Conservation (phyloP, 1,140 invertebrate species). For the Musca vetustissima region DNA sequence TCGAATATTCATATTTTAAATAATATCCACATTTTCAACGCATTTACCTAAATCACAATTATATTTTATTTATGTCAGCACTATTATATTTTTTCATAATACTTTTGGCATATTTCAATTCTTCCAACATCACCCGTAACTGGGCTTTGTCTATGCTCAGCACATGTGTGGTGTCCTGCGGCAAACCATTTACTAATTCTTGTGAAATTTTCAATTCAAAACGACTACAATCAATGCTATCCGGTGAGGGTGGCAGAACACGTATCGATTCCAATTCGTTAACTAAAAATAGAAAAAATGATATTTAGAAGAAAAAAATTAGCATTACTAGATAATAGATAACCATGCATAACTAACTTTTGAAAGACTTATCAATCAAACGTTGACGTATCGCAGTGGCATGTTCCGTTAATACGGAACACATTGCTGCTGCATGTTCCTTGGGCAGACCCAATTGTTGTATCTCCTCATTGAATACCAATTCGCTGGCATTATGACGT, state of each 20-base stretch:
- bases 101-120: conserved; percentile 41
- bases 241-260: conserved; percentile 33
- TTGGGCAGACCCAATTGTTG: conserved; percentile 77
- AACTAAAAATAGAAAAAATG: conserved; percentile 35
- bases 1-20: too few relatives aligned
- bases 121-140: conserved; percentile 41
- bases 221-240: conserved; percentile 35
- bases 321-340: background rate
- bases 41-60: background rate
- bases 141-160: conserved; percentile 46
- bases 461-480: conserved; percentile 71
- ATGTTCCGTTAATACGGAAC: conserved; percentile 63
- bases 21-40: too few relatives aligned
- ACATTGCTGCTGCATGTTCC: conserved; percentile 67
- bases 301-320: conserved; percentile 8
- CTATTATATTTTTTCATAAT: conserved; percentile 42
- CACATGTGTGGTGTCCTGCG: conserved; percentile 45
- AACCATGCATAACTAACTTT: conserved; percentile 34
- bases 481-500: conserved; percentile 66
- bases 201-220: conserved; percentile 52
- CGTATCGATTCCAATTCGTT: conserved; percentile 47
- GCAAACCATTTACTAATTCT: conserved; percentile 49
- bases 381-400: conserved; percentile 40
- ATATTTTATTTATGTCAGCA: background rate
- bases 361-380: conserved; percentile 43